phyloP scores from a whole-genome alignment of 2,797 vertebrate genomes.

The Sebastes cheni region DNA sequence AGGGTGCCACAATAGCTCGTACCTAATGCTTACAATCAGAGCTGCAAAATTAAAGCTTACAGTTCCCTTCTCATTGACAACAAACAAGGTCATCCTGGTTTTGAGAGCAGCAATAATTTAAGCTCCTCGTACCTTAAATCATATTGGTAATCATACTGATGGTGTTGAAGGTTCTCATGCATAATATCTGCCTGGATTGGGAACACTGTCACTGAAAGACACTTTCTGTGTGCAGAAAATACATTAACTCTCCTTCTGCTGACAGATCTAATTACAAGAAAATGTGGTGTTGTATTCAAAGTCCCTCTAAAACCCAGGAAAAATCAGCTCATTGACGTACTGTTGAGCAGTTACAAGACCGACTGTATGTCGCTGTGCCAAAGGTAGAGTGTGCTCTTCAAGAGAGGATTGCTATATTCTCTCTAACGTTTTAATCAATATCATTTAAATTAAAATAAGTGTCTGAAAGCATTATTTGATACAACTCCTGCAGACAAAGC shows the following conservation, averaged over 20 bases:
- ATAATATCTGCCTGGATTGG: not conserved
- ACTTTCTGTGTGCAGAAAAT: conserved; percentile 15
- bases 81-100: conserved; percentile 21
- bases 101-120: conserved; percentile 19
- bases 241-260: conserved; percentile 15
- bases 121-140: conserved; percentile 23
- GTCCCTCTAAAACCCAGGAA: conserved; percentile 33
- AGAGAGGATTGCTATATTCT: conserved; percentile 21
- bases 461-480: conserved; percentile 33
- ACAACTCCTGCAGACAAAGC: conserved; percentile 37
- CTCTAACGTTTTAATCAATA: conserved; percentile 3
- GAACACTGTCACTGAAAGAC: conserved; percentile 3
- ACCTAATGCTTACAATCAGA: conserved; percentile 20
- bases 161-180: not conserved
- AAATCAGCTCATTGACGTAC: conserved; percentile 6
- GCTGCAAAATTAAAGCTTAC: conserved; percentile 34
- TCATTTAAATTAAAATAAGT: conserved; percentile 32
- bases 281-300: conserved; percentile 9
- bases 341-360: conserved; percentile 1
- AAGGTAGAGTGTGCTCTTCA: conserved; percentile 52
- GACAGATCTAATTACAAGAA: conserved; percentile 11
- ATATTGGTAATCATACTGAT: conserved; percentile 8
- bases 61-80: conserved; percentile 35
- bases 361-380: conserved; percentile 25
- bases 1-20: conserved; percentile 13